Evolutionary conservation across 1,140 invertebrate species (phyloP), one percentile per base, ranked within the genome.

Genomic region (Hormaphis cornu): DNA sequence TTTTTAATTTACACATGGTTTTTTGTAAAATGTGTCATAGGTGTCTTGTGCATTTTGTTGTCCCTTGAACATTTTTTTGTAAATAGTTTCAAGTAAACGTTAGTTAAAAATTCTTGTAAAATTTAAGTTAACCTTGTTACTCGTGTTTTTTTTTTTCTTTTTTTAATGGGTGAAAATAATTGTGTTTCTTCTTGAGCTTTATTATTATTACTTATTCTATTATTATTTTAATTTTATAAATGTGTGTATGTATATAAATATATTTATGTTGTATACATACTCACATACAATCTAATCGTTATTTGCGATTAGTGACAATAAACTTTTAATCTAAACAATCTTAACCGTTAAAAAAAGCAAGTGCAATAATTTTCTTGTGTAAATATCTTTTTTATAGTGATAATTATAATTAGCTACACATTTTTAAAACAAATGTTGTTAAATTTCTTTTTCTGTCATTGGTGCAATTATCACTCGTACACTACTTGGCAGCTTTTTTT

Each of bases 291-390:
- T 26, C 58, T 63, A 40, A 44, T 63, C 58, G 58, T 30, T 63
- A 24, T 30, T 63, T 28, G n/a, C 58, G 58, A 46, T 63, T 46
- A 63, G 58, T 63, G 58, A 63, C 58, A 63, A 63, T 63, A 63
- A 61, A 61, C 26, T 16, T 66, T 46, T 50, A 66, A 66, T 66
- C 44, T 66, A 66, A 66, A 66, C 61, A 66, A 66, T 66, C 61
- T 66, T 66, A 66, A 66, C 61, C 46, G 61, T 66, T 14, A 66
- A 66, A 63, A 63, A 66, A 50, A 66, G 61, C 50, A 66, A 66
- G 61, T 66, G 61, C 61, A 66, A 66, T 66, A 66, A 66, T 66
- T 66, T 63, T 66, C 26, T 26, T 50, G 61, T 50, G 61, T 66
- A 44, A 50, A 66, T 22, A 66, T 66, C 48, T 22, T 46, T 14